phyloP scores from a whole-genome alignment of 1,140 invertebrate species.

The Drosophila sulfurigaster region DNA sequence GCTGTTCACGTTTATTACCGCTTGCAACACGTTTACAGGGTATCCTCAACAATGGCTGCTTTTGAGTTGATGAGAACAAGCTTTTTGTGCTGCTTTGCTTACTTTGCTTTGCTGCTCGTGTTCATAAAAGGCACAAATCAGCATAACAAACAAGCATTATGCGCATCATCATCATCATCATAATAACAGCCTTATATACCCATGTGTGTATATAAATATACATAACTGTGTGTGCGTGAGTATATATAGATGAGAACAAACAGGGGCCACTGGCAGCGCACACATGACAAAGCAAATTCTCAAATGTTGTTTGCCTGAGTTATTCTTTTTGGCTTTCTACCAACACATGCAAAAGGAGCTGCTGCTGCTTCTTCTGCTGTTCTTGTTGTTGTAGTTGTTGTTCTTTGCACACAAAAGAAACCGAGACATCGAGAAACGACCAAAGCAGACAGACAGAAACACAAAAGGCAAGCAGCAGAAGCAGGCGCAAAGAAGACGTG shows the following conservation, averaged over 20 bases:
- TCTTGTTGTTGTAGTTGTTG: slow-evolving; percentile 14
- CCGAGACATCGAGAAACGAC: slow-evolving; percentile 19
- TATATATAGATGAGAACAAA: slow-evolving; percentile 47
- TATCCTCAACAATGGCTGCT: slow-evolving; percentile 12
- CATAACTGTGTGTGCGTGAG: slow-evolving; percentile 31
- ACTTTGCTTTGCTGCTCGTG: slow-evolving; percentile 6
- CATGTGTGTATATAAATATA: slow-evolving; percentile 33
- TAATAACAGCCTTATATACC: slow-evolving; percentile 54
- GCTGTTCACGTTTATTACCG: background rate
- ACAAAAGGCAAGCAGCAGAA: background rate
- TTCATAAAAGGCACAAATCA: slow-evolving; percentile 71
- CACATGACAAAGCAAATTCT: slow-evolving; percentile 70
- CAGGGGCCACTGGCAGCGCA: slow-evolving; percentile 10
- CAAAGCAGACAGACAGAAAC: slow-evolving; percentile 30
- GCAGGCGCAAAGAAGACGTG: slow-evolving; percentile 9
- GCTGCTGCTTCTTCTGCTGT: slow-evolving; percentile 17
- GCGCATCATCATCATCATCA: slow-evolving; percentile 45
- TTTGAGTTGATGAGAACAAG: background rate
- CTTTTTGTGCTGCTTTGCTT: background rate
- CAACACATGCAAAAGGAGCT: slow-evolving; percentile 42
- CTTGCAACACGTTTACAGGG: slow-evolving; percentile 19
- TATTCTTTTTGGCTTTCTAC: slow-evolving; percentile 66
- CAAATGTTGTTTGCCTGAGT: slow-evolving; percentile 63
- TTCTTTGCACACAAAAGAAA: slow-evolving; percentile 7
- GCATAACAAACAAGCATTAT: slow-evolving; percentile 71